phyloP scores from a whole-genome alignment of 2,888 invertebrate species.

The Hybos culiciformis region DNA sequence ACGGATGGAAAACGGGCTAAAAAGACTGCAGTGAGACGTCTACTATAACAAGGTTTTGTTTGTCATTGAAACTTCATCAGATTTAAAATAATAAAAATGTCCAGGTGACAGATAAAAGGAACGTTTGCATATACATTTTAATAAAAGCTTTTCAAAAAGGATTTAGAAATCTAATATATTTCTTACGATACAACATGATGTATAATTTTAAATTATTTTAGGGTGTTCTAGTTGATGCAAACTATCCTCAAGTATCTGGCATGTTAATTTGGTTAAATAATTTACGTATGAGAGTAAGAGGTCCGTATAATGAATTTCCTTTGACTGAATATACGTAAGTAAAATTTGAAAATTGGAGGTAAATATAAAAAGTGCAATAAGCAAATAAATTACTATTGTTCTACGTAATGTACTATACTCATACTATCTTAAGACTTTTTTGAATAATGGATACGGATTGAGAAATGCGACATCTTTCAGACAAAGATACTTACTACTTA shows the following conservation, averaged over 20 bases:
- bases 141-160: not conserved
- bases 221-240: constrained; percentile 44
- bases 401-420: no score
- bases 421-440: no score
- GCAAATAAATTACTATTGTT: no score
- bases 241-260: constrained; percentile 66
- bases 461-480: no score
- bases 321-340: constrained; percentile 51
- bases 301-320: constrained; percentile 47
- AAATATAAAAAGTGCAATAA: no score
- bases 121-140: not conserved
- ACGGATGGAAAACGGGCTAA: no score
- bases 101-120: not conserved
- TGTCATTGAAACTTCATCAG: no score
- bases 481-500: no score
- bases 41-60: no score
- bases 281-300: constrained; percentile 42
- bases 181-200: constrained; percentile 23
- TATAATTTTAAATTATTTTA: constrained; percentile 26
- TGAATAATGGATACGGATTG: no score
- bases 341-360: not conserved
- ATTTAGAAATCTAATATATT: not conserved
- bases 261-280: constrained; percentile 59
- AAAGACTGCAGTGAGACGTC: no score
- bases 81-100: not conserved